phyloP scores from a whole-genome alignment of 2,113 vertebrate species.

The Heterochromis multidens region DNA sequence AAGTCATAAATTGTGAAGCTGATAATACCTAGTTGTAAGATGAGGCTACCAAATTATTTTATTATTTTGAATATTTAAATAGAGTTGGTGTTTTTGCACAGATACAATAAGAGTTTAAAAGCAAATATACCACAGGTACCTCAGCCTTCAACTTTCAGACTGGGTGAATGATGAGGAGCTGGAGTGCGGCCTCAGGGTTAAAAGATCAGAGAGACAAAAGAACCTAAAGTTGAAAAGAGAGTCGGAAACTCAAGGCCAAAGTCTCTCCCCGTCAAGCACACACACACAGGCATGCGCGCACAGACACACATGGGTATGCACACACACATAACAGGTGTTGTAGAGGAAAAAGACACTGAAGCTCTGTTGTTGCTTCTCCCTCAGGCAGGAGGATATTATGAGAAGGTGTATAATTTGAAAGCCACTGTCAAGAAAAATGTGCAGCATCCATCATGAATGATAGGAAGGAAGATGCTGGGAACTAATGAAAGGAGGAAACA shows the following conservation, averaged over 20 bases:
- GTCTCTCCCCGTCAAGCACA: not conserved
- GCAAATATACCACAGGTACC: not conserved
- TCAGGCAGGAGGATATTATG: conserved; percentile 17
- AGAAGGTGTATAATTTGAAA: conserved; percentile 31
- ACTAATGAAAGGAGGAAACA: not conserved
- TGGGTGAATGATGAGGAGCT: conserved; percentile 21
- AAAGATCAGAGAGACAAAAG: conserved; percentile 45
- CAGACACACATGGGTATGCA: not conserved
- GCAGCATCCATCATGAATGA: conserved; percentile 26
- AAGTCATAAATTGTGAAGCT: not conserved
- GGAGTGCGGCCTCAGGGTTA: conserved; percentile 30
- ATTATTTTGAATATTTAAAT: not conserved
- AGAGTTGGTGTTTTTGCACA: not conserved
- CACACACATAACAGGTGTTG: conserved; percentile 24
- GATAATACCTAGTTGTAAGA: not conserved
- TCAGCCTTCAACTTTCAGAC: not conserved
- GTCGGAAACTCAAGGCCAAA: conserved; percentile 37
- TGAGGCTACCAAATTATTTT: accelerated
- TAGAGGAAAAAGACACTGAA: not conserved
- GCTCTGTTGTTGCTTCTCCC: not conserved
- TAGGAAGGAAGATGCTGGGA: not conserved
- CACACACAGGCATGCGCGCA: not conserved
- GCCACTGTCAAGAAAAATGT: conserved; percentile 13
- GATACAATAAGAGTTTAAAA: not conserved
- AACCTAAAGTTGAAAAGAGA: conserved; percentile 16